Conservation (phyloP, 2,888 invertebrate genomes). For the Drosophila fungiperda region DNA sequence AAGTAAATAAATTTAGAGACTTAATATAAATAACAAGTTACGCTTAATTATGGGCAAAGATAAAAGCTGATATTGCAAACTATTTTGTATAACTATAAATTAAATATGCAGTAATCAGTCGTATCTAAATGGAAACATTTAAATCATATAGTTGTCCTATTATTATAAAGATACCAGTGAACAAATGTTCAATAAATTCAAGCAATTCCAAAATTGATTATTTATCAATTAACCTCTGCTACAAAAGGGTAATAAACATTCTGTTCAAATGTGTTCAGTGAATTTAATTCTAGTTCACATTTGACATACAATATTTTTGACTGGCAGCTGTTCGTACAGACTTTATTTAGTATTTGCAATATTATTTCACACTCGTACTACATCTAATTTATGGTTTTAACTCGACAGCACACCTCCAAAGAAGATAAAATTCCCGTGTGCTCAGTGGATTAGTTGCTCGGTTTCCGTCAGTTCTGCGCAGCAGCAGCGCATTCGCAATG, state of each 20-base stretch:
- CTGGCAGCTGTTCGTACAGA: constrained; percentile 1
- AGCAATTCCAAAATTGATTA: not conserved
- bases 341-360: constrained; percentile 28
- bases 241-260: not conserved
- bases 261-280: not conserved
- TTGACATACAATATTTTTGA: constrained; percentile 70
- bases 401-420: constrained; percentile 9
- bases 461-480: constrained; percentile 20
- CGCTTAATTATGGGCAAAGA: no score
- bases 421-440: constrained; percentile 64
- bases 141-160: not conserved
- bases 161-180: not conserved
- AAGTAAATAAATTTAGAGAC: no score
- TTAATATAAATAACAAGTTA: no score
- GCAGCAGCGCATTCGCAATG: constrained; percentile 44
- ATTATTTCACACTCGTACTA: constrained; percentile 50
- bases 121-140: no score
- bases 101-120: no score
- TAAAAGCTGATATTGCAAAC: no score
- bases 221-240: not conserved
- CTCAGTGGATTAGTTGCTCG: constrained; percentile 16
- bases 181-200: not conserved
- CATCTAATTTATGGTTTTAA: constrained; percentile 17
- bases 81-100: no score
- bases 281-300: constrained; percentile 59